Base-by-base conservation (phyloP, 2,113 vertebrate genomes). In the Propithecus coquereli region DNA sequence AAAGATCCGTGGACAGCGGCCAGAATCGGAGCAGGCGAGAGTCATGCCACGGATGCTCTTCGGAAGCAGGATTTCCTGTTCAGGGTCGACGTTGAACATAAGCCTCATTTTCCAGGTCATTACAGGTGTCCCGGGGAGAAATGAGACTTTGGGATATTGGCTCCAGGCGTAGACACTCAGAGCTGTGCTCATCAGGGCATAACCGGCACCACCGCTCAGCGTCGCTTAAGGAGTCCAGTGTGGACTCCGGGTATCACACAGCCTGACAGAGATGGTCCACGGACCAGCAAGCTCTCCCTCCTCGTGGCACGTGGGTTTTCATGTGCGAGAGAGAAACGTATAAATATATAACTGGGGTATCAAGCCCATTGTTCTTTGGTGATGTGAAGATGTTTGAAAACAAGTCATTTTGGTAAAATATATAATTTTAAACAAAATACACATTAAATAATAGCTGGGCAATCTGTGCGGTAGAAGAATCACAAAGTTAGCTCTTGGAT, bases 121-220 rank as follows among this genome's bases (percentile, higher is more conserved):
- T 8, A 12, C 23, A 22, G 18, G 23, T 0, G 8, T 34, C 13
- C n/a, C 17, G 8, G 54, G 52, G 45, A 54, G 81, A 63, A 40
- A 4, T 2, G 34, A 52, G 50, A 34, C 77, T 61, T 20, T 1
- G 16, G 3, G 34, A 3, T 9, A 5, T 4, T 0, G 3, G 61
- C 12, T 0, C 3, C 54, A 7, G 14, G 5, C 8, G 1, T 13
- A 1, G 23, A 10, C 50, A 8, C 10, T 40, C 10, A 34, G 0
- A 25, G 16, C 37, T 6, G 4, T 12, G 23, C 40, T 59, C 52
- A 4, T 30, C 32, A 5, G 18, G 37, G 13, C n/a, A 4, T 9
- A 14, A 9, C 17, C 3, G 50, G 66, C 40, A 20, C 40, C 87
- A 6, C 27, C 0, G 50, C 30, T 18, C 86, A 5, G 32, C 3